phyloP scores from a whole-genome alignment of 2,797 vertebrate genomes.

The Sparidentex hasta region DNA sequence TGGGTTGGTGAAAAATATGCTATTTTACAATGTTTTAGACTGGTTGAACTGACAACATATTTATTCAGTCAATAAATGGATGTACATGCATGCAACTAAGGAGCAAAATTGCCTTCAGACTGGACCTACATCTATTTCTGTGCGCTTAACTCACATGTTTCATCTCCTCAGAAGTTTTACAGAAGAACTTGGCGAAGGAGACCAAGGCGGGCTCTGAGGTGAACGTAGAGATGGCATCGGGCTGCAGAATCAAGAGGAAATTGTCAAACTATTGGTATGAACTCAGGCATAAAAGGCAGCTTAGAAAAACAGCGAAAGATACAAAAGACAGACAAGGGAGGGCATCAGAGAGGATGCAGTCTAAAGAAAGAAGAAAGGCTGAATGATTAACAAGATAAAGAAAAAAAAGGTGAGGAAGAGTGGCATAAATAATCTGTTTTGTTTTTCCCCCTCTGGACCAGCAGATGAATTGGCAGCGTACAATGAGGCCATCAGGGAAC shows the following conservation, averaged over 20 bases:
- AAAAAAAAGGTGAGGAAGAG: neutral
- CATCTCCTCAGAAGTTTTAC: slow-evolving; percentile 91
- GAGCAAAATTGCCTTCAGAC: neutral
- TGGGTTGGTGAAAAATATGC: neutral
- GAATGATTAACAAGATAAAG: slow-evolving; percentile 11
- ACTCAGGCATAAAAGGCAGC: neutral
- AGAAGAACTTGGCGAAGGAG: slow-evolving; percentile 96
- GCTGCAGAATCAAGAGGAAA: slow-evolving; percentile 78
- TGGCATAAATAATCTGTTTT: slow-evolving; percentile 29
- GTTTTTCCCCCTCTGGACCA: slow-evolving; percentile 2
- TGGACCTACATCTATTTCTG: neutral
- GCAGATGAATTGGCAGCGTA: slow-evolving; percentile 56
- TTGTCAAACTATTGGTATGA: neutral
- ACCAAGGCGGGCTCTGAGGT: slow-evolving; percentile 95
- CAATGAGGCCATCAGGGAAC: slow-evolving; percentile 46
- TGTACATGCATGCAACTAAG: neutral
- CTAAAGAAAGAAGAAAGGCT: neutral
- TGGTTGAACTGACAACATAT: neutral
- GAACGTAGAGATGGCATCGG: slow-evolving; percentile 95
- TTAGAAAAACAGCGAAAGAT: neutral
- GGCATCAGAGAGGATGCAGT: neutral
- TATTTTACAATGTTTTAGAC: neutral
- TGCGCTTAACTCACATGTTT: slow-evolving; percentile 88
- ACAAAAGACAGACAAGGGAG: neutral
- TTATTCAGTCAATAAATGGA: slow-evolving; percentile 1